Base-by-base conservation (phyloP, 2,888 invertebrate genomes). In the Nebria salina region DNA sequence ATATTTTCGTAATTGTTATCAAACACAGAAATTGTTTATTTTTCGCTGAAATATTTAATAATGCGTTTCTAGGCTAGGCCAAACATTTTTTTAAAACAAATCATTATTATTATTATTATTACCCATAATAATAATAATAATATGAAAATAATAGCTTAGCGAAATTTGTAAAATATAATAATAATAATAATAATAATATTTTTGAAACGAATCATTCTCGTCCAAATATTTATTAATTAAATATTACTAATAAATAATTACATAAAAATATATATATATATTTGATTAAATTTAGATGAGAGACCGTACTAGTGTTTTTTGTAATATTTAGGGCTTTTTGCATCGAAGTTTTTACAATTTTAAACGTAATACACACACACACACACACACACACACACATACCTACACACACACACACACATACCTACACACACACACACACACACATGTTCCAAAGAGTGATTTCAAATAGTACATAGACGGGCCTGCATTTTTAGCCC, bases 361-460 rank as follows among this genome's bases (percentile, higher is more conserved):
- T 72, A 78, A 78, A 78, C 73, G 64, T 65, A 78, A 77, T 25
- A 68, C 7, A 68, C 7, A 15, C 13, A 54, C 54, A 54, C 54
- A 68, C 1, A 68, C 68, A 68, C n/a, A 68, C 68, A 68, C 68
- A 68, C 68, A 68, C 68, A 68, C 7, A 68, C 7, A n/a, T n/a
- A n/a, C n/a, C n/a, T n/a, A 20, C 20, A 20, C 20, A 20, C 20
- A 68, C 9, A 68, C 68, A 68, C n/a, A 68, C 7, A 68, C 7
- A n/a, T n/a, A n/a, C n/a, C n/a, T n/a, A 20, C 20, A 20, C 20
- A 20, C 20, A 43, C 43, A 43, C 43, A 66, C 25, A 68, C 68
- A 68, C 68, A 68, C 68, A 68, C 68, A 68, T 78, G 78, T 78
- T 78, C 78, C 74, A 74, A 78, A 78, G 78, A 78, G 78, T 78